A percentile compares a stretch with the other conserved stretches of the same genome.
Evolutionary conservation across 2,888 invertebrate genomes (phyloP).

Genomic region (Rapana venosa): DNA sequence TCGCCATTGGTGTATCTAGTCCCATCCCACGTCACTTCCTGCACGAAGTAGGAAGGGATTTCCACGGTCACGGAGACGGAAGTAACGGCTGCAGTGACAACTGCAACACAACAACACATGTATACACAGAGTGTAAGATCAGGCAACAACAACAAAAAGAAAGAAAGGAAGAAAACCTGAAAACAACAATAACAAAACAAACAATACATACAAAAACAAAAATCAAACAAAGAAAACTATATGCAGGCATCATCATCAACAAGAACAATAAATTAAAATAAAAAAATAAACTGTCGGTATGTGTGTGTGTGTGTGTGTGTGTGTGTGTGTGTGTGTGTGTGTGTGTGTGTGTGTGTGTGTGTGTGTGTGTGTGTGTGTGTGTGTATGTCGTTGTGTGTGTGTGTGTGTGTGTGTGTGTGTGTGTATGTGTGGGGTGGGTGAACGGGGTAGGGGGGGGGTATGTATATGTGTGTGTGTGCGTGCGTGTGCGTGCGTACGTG

Average conservation of each 20-base stretch:
- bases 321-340: no score
- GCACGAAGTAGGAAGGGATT: neutral
- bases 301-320: no score
- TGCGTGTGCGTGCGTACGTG: no score
- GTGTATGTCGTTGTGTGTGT: no score
- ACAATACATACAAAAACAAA: no score
- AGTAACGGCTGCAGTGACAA: neutral
- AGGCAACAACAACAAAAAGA: neutral
- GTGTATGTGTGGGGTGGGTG: no score
- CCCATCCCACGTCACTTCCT: slow-evolving; percentile 19
- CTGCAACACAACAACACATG: neutral
- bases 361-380: no score
- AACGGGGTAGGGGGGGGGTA: no score
- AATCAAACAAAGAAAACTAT: neutral
- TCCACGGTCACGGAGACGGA: neutral
- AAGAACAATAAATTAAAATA: neutral
- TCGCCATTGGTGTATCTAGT: neutral
- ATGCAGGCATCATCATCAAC: neutral
- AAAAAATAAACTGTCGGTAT: no score
- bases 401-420: no score
- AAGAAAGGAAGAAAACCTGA: neutral
- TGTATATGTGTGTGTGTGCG: no score
- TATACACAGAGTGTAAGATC: neutral
- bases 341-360: no score
- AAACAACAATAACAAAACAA: neutral